Percentiles rank a stretch among this genome's conserved stretches.
Conservation (phyloP, 1,140 invertebrate species). For the Drosophila lini region DNA sequence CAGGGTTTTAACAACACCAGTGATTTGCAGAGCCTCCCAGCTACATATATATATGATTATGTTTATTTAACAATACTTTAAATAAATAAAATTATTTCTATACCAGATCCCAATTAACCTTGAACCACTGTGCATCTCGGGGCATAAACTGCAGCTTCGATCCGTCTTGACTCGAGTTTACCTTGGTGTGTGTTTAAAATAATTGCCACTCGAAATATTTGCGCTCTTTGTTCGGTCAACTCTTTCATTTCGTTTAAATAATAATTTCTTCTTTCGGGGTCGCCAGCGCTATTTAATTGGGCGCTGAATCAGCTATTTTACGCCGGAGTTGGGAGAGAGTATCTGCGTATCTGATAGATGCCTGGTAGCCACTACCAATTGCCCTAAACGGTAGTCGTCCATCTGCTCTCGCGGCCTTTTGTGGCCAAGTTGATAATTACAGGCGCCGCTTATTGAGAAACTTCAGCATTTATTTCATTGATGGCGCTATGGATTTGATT, state of each 20-base stretch:
- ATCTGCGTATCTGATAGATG: conserved; percentile 60
- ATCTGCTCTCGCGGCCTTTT: conserved; percentile 61
- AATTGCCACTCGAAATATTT: conserved; percentile 83
- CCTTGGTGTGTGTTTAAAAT: conserved; percentile 71
- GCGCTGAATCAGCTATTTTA: conserved; percentile 80
- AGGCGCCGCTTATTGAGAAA: conserved; percentile 76
- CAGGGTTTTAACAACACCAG: too few relatives aligned
- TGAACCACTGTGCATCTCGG: conserved; percentile 18
- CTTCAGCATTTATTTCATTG: conserved; percentile 56
- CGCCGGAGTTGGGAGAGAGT: conserved; percentile 25
- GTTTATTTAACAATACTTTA: too few relatives aligned
- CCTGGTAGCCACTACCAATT: conserved; percentile 63
- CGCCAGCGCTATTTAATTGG: conserved; percentile 61
- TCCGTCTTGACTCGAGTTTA: conserved; percentile 49
- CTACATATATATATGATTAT: too few relatives aligned
- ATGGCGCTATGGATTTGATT: conserved; percentile 61
- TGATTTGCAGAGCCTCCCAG: too few relatives aligned
- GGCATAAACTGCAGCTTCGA: conserved; percentile 23
- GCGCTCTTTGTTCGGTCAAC: conserved; percentile 67
- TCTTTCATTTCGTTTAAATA: conserved; percentile 68
- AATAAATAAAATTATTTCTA: neutral
- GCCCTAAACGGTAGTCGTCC: conserved; percentile 79
- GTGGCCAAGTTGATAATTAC: conserved; percentile 68
- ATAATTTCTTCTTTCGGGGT: conserved; percentile 43
- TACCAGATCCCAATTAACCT: neutral